Evolutionary conservation across 64 coral and sea anemone genomes (phyloP).

Genomic region (Porites australiensis): DNA sequence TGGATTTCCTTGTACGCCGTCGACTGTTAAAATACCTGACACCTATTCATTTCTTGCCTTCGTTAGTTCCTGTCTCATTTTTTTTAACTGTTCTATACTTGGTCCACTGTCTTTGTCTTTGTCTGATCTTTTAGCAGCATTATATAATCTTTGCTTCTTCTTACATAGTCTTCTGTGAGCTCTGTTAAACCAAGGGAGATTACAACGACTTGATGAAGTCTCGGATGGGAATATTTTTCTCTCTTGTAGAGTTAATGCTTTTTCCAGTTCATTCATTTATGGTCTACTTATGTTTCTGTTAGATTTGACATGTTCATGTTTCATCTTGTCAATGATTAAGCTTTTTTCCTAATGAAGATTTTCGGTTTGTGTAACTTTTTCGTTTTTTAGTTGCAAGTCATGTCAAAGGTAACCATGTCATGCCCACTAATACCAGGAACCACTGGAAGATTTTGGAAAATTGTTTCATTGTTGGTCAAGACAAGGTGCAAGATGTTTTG

Average conservation of each 20-base stretch:
- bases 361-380: constrained; percentile 53
- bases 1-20: too few relatives aligned
- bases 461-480: constrained; percentile 52
- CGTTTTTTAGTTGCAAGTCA: constrained; percentile 50
- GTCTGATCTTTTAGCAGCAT: constrained; percentile 55
- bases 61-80: too few relatives aligned
- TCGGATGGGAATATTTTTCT: background rate
- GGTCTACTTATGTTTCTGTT: constrained; percentile 51
- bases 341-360: constrained; percentile 75
- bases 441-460: background rate
- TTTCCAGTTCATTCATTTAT: constrained; percentile 73
- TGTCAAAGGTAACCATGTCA: background rate
- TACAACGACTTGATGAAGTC: constrained; percentile 49
- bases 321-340: constrained; percentile 68
- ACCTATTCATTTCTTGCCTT: too few relatives aligned
- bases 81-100: too few relatives aligned
- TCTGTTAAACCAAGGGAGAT: constrained; percentile 66
- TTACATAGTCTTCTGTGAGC: constrained; percentile 35
- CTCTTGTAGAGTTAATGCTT: constrained; percentile 52
- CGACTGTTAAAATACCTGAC: too few relatives aligned
- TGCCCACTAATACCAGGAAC: background rate
- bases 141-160: constrained; percentile 72
- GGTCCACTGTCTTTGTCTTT: too few relatives aligned
- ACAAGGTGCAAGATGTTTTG: constrained; percentile 33
- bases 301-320: constrained; percentile 65